A percentile compares a stretch with the other conserved stretches of the same genome.
phyloP scores from a whole-genome alignment of 2,797 vertebrate species.

The Micromesistius poutassou region DNA sequence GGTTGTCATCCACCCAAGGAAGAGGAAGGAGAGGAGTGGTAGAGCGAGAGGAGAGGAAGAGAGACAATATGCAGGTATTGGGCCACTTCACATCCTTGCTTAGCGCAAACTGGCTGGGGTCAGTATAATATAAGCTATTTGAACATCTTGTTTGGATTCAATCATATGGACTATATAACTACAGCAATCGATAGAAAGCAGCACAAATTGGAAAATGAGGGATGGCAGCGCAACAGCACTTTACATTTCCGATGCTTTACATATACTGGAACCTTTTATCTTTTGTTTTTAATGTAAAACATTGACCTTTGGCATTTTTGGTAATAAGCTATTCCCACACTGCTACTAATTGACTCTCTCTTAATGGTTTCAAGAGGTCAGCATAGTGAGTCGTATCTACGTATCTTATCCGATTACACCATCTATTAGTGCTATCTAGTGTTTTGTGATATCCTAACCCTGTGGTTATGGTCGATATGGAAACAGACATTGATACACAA shows the following conservation, averaged over 20 bases:
- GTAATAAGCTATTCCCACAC: neutral
- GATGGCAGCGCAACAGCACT: too few species aligned
- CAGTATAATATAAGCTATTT: neutral
- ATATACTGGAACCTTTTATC: neutral
- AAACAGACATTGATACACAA: neutral
- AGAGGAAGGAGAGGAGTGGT: slow-evolving; percentile 16
- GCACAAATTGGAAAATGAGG: neutral
- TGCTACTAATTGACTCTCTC: neutral
- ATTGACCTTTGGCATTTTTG: neutral
- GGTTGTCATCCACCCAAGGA: slow-evolving; percentile 9
- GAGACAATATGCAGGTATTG: neutral
- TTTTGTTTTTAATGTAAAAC: too few species aligned
- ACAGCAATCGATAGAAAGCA: neutral
- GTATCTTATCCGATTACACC: neutral
- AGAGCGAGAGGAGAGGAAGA: neutral
- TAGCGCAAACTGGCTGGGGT: neutral
- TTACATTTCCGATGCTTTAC: neutral
- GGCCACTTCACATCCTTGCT: neutral
- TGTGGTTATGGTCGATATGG: neutral
- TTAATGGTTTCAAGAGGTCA: neutral
- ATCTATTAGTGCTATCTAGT: slow-evolving; percentile 2
- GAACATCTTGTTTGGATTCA: neutral
- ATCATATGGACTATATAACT: too few species aligned
- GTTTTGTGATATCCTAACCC: neutral
- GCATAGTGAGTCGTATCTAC: neutral